Conservation (phyloP, 2,888 invertebrate species). For the Xanthia icteritia region DNA sequence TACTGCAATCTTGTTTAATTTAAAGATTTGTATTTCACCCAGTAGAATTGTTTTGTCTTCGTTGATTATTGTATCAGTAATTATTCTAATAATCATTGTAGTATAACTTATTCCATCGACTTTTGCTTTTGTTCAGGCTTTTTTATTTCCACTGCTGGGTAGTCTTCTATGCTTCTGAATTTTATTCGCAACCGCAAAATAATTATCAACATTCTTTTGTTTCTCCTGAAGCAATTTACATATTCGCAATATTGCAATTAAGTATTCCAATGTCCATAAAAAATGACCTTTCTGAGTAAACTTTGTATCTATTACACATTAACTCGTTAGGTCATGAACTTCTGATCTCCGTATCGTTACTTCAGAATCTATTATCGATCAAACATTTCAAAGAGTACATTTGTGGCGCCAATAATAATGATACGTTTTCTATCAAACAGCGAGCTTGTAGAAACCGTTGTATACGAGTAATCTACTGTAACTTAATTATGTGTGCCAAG, state of each 20-base stretch:
- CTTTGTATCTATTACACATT: background rate
- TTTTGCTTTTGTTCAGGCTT: background rate
- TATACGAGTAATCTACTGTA: conserved; percentile 56
- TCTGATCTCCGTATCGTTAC: conserved; percentile 6
- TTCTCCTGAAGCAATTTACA: background rate
- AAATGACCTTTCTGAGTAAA: background rate
- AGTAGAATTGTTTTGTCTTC: background rate
- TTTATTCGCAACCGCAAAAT: background rate
- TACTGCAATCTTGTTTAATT: conserved; percentile 31
- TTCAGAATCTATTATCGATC: conserved; percentile 9
- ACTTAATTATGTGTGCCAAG: conserved; percentile 70
- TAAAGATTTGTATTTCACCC: background rate
- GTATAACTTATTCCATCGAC: too few species aligned
- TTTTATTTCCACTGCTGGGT: background rate
- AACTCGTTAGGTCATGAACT: conserved; percentile 12
- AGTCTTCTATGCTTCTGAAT: background rate
- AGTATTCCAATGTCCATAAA: background rate
- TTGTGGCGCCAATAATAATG: conserved; percentile 30
- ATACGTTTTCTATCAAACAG: conserved; percentile 32
- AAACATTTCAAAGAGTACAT: conserved; percentile 1
- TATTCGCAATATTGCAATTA: background rate
- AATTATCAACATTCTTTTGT: background rate
- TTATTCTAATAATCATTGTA: too few species aligned
- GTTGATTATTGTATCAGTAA: background rate
- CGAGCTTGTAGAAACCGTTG: conserved; percentile 41